These are phyloP conservation scores for Brachionus rubens DNA, from an alignment of 1,140 invertebrate genomes.

Conservation along the genomic window DNA sequence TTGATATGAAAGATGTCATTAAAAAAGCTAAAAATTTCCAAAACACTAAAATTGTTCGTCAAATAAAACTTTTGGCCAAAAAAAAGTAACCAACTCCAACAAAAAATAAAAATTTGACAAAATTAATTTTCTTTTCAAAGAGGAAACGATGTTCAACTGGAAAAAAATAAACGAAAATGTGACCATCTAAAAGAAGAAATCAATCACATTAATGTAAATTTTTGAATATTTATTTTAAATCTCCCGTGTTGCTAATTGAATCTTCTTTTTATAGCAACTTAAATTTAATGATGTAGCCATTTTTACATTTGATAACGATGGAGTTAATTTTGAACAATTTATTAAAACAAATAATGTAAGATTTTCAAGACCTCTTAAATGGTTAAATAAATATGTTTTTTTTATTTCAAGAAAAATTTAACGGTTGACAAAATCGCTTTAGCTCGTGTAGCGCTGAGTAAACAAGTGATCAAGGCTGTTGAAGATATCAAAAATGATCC, in stretches of 20 bases:
- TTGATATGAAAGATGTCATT: constrained; percentile 31
- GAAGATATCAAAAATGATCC: constrained; percentile 34
- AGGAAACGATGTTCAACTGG: constrained; percentile 33
- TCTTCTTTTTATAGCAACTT: neutral
- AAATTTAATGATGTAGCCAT: constrained; percentile 45
- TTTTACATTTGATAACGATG: constrained; percentile 26
- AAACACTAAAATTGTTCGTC: neutral
- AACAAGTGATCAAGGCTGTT: constrained; percentile 1
- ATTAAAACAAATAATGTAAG: constrained; percentile 21
- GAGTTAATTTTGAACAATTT: neutral
- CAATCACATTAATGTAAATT: constrained; percentile 2
- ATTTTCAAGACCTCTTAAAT: no score
- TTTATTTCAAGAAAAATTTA: constrained; percentile 32
- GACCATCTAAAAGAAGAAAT: constrained; percentile 37
- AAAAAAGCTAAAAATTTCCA: constrained; percentile 21
- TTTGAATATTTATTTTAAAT: neutral
- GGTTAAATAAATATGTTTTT: no score
- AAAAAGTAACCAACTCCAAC: constrained; percentile 3
- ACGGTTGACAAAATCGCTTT: constrained; percentile 3
- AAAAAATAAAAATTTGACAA: neutral
- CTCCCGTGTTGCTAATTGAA: no score
- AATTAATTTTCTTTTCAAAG: constrained; percentile 2
- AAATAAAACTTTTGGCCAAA: constrained; percentile 10
- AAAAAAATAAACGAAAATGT: constrained; percentile 44
- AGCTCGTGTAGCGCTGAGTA: constrained; percentile 17